Conservation (phyloP, 1,140 invertebrate genomes). For the Lutraria rhynchaena region DNA sequence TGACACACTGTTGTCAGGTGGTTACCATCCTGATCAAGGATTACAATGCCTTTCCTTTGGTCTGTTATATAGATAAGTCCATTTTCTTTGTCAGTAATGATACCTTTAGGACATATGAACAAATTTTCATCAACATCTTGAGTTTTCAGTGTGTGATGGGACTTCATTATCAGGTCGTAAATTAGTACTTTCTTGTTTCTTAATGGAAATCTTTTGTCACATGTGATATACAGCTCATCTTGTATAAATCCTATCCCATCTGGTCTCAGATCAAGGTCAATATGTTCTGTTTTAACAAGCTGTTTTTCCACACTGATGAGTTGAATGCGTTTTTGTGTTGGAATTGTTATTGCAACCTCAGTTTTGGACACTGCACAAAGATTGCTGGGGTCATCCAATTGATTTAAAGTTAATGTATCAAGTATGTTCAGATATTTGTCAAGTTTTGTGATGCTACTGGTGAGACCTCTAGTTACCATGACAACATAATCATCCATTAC, state of each 20-base stretch:
- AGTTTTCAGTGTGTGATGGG: background rate
- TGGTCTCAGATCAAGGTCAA: too few species aligned
- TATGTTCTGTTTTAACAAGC: too few species aligned
- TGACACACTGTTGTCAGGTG: background rate
- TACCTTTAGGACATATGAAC: background rate
- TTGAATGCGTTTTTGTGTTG: too few species aligned
- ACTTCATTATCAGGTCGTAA: background rate
- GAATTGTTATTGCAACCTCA: background rate
- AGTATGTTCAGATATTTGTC: too few species aligned
- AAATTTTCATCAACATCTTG: background rate
- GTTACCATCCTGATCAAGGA: background rate
- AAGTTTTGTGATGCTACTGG: too few species aligned
- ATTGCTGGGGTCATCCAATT: background rate
- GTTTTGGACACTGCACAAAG: background rate
- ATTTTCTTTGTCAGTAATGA: background rate
- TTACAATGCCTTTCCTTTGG: background rate
- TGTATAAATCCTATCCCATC: too few species aligned
- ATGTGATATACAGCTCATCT: too few species aligned
- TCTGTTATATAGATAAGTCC: background rate
- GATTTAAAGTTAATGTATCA: background rate
- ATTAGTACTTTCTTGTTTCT: too few species aligned
- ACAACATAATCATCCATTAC: too few species aligned
- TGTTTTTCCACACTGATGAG: too few species aligned
- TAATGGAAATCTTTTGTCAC: too few species aligned
- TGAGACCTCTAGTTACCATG: too few species aligned